phyloP scores from a whole-genome alignment of 2,113 vertebrate genomes.

The Thymallus thymallus region DNA sequence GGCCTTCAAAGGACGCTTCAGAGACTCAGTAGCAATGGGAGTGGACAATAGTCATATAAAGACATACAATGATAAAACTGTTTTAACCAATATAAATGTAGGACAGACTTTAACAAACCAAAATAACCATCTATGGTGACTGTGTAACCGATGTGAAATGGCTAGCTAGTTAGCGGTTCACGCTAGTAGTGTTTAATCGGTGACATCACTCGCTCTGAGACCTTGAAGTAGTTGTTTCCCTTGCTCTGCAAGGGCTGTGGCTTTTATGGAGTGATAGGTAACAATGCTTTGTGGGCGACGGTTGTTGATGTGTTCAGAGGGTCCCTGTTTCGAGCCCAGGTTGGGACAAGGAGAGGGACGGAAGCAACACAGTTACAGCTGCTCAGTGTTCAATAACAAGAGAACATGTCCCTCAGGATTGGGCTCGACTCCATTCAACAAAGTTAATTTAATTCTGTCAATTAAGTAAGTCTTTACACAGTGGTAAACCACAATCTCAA shows the following conservation, averaged over 20 bases:
- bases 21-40: slow-evolving; percentile 21
- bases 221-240: too few relatives aligned
- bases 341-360: too few relatives aligned
- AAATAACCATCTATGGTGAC: background rate
- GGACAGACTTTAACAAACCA: slow-evolving; percentile 16
- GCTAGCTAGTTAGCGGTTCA: too few relatives aligned
- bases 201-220: too few relatives aligned
- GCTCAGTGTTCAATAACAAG: slow-evolving; percentile 3
- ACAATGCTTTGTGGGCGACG: too few relatives aligned
- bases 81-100: slow-evolving; percentile 9
- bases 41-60: slow-evolving; percentile 22
- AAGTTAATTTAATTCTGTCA: too few relatives aligned
- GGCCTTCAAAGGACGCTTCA: slow-evolving; percentile 49
- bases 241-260: too few relatives aligned
- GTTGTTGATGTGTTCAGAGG: too few relatives aligned
- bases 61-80: background rate
- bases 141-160: background rate
- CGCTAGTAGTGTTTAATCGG: too few relatives aligned
- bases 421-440: background rate
- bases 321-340: too few relatives aligned
- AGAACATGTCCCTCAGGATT: background rate
- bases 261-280: too few relatives aligned
- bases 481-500: background rate
- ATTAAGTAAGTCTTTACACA: background rate
- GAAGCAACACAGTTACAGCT: too few relatives aligned